Conservation (phyloP, 2,113 vertebrate genomes). For the Irena cyanogastra region DNA sequence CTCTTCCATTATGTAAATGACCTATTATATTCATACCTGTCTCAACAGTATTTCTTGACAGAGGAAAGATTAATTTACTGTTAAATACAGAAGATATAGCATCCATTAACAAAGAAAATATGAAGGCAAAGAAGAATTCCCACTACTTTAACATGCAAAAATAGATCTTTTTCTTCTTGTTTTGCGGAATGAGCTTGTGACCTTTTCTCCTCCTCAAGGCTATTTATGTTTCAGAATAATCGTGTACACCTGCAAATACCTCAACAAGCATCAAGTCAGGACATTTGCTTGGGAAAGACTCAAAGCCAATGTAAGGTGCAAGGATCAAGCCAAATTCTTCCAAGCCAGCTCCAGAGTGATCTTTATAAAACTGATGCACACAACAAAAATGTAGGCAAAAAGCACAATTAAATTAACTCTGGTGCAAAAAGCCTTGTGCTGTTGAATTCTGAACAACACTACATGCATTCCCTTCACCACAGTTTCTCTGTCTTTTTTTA, state of each 20-base stretch:
- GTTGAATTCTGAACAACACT: background rate
- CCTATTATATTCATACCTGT: background rate
- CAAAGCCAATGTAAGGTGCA: slow-evolving; percentile 48
- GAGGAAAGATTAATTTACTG: background rate
- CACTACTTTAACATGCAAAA: background rate
- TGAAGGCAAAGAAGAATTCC: background rate
- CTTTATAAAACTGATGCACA: slow-evolving; percentile 36
- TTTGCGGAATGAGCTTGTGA: slow-evolving; percentile 19
- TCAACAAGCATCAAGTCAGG: background rate
- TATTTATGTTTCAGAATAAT: slow-evolving; percentile 34
- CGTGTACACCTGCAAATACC: slow-evolving; percentile 25
- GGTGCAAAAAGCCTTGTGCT: background rate
- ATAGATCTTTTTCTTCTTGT: background rate
- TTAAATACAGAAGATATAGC: background rate
- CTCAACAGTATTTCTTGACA: background rate
- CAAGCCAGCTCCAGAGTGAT: slow-evolving; percentile 30
- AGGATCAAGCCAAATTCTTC: slow-evolving; percentile 54
- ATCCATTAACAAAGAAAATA: background rate
- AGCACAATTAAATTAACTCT: background rate
- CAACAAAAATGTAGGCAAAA: background rate
- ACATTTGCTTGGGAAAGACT: slow-evolving; percentile 1
- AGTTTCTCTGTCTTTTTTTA: background rate
- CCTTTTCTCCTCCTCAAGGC: slow-evolving; percentile 61
- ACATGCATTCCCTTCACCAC: background rate
- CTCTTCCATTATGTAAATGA: slow-evolving; percentile 8